Conservation (phyloP, 2,797 vertebrate genomes). For the Crypturellus tataupa region DNA sequence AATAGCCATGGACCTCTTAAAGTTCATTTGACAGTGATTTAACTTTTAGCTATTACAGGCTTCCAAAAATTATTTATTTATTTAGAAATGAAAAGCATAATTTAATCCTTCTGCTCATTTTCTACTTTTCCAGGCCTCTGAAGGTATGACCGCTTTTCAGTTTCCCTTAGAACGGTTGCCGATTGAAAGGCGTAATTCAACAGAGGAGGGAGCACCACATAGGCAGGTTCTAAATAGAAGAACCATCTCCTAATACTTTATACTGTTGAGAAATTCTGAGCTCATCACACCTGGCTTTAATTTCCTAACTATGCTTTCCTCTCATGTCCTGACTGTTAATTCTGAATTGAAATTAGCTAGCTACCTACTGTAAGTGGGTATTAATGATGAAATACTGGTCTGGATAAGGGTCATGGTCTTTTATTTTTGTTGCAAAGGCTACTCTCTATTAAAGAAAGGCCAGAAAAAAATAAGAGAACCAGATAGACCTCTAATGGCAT, state of each 20-base stretch:
- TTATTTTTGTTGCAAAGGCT: not conserved
- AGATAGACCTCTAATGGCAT: not conserved
- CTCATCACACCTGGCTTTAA: not conserved
- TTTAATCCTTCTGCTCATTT: not conserved
- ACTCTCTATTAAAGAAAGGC: not conserved
- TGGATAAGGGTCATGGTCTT: not conserved
- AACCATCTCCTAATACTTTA: not conserved
- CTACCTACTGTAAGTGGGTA: not conserved
- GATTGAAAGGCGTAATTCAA: slow-evolving; percentile 22
- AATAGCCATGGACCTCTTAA: not conserved
- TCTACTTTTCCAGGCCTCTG: not conserved
- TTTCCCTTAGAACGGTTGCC: not conserved
- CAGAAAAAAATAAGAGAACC: not conserved
- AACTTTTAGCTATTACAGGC: not conserved
- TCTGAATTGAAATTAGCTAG: slow-evolving; percentile 4
- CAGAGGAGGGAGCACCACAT: slow-evolving; percentile 1
- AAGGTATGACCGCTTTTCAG: not conserved
- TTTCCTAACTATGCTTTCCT: slow-evolving; percentile 8
- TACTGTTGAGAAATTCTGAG: not conserved
- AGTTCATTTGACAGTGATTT: not conserved
- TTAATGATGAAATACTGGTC: not conserved
- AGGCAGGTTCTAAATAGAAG: slow-evolving; percentile 16
- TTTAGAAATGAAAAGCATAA: not conserved
- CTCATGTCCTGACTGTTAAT: not conserved
- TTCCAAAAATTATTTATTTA: not conserved